phyloP scores from a whole-genome alignment of 1,140 invertebrate species.

The Eciton burchellii region DNA sequence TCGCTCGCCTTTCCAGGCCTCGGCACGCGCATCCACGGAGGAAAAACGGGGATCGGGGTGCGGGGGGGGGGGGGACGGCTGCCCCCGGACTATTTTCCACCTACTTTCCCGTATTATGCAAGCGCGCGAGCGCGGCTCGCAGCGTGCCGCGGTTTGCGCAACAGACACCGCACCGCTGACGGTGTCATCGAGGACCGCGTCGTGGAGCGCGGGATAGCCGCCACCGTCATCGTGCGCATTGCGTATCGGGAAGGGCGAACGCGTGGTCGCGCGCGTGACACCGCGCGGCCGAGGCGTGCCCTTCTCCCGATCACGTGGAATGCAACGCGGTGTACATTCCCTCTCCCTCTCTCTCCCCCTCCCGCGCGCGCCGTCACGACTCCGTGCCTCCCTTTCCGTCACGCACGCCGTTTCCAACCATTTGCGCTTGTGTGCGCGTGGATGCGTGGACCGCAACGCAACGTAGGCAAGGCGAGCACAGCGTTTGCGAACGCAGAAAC shows the following conservation, averaged over 20 bases:
- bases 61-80: conserved; percentile 17
- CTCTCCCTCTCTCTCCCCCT: conserved; percentile 17
- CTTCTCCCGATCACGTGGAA: conserved; percentile 83
- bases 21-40: neutral
- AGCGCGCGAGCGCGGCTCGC: conserved; percentile 15
- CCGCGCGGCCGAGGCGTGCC: conserved; percentile 76
- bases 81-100: conserved; percentile 48
- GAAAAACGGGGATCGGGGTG: too few relatives aligned
- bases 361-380: conserved; percentile 26
- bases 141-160: conserved; percentile 35
- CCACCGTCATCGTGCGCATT: conserved; percentile 50
- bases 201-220: conserved; percentile 49
- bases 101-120: conserved; percentile 58
- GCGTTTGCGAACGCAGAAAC: too few relatives aligned
- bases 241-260: conserved; percentile 74
- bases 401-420: neutral
- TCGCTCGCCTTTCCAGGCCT: too few relatives aligned
- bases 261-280: conserved; percentile 83
- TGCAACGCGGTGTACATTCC: conserved; percentile 77
- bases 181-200: conserved; percentile 63
- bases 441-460: too few relatives aligned
- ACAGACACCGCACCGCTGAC: conserved; percentile 52
- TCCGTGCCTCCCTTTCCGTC: neutral
- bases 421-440: too few relatives aligned
- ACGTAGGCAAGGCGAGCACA: too few relatives aligned